A percentile compares a stretch with the other conserved stretches of the same genome.
Evolutionary conservation across 2,113 vertebrate genomes (phyloP).

Genomic region (Ammodytes dubius): DNA sequence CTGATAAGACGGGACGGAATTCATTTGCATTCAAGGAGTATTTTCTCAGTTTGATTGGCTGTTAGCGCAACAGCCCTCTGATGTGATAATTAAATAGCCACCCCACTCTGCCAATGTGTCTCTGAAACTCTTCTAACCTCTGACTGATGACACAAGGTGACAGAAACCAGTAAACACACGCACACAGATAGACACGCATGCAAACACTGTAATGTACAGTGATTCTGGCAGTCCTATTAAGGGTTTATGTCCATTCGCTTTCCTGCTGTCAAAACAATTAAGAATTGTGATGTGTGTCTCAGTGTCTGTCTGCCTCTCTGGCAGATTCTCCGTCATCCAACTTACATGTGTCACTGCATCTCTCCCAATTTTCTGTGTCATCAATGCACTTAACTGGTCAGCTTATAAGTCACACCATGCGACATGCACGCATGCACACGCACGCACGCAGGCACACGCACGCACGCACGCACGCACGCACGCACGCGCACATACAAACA

Average conservation of each 20-base stretch:
- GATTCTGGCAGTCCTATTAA: slow-evolving; percentile 37
- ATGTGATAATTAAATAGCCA: slow-evolving; percentile 57
- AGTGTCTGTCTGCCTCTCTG: slow-evolving; percentile 6
- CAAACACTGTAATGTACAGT: background rate
- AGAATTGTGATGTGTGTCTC: slow-evolving; percentile 9
- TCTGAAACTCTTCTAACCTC: slow-evolving; percentile 32
- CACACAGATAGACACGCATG: background rate
- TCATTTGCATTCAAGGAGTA: slow-evolving; percentile 53
- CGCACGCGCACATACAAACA: background rate
- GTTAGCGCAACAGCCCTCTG: slow-evolving; percentile 46
- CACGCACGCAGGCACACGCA: slow-evolving; percentile 3
- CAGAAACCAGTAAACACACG: slow-evolving; percentile 15
- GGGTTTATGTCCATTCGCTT: slow-evolving; percentile 19
- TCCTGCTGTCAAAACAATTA: slow-evolving; percentile 32
- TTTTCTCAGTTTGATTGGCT: slow-evolving; percentile 53
- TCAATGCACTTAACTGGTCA: slow-evolving; percentile 45
- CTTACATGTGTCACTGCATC: slow-evolving; percentile 40
- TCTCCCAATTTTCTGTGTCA: slow-evolving; percentile 44
- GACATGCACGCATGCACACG: background rate
- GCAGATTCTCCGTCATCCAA: slow-evolving; percentile 11
- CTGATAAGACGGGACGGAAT: background rate
- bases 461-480: background rate
- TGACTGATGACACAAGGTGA: slow-evolving; percentile 35
- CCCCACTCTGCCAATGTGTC: background rate
- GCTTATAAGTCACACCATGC: slow-evolving; percentile 49